Percentiles rank a stretch among this genome's conserved stretches.
phyloP scores from a whole-genome alignment of 92 coral and sea anemone species.

The Scolanthus callimorphus region DNA sequence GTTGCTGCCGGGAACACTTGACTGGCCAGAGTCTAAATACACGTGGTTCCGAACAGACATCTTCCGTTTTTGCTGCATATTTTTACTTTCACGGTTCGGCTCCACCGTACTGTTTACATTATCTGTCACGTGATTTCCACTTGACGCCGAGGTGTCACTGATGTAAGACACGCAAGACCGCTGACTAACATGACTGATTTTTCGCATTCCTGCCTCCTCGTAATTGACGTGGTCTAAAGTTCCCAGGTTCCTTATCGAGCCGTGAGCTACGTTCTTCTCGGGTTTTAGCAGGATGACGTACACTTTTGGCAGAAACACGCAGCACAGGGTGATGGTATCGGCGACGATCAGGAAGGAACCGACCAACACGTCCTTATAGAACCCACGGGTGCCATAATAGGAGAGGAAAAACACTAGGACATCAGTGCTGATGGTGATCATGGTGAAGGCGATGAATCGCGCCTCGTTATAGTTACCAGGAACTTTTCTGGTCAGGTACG shows the following conservation, averaged over 20 bases:
- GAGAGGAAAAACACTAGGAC: constrained; percentile 72
- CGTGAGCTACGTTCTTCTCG: constrained; percentile 70
- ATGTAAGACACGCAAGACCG: constrained; percentile 47
- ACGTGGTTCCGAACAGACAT: constrained; percentile 32
- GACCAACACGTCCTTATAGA: constrained; percentile 63
- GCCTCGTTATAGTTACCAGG: constrained; percentile 96
- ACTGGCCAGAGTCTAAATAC: constrained; percentile 10
- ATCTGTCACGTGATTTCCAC: background rate
- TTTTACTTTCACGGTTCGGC: background rate
- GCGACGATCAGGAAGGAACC: constrained; percentile 69
- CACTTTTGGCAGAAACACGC: constrained; percentile 82
- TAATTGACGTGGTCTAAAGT: constrained; percentile 21
- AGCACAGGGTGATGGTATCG: constrained; percentile 69
- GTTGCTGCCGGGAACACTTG: background rate
- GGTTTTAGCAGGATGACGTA: constrained; percentile 78
- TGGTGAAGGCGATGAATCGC: constrained; percentile 87
- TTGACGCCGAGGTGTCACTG: constrained; percentile 32
- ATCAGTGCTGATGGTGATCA: constrained; percentile 82
- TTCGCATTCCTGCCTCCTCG: constrained; percentile 27
- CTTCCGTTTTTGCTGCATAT: constrained; percentile 15
- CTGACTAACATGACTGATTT: constrained; percentile 49
- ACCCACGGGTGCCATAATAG: constrained; percentile 65
- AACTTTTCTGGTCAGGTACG: constrained; percentile 81
- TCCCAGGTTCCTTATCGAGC: constrained; percentile 46
- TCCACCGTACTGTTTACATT: background rate